Base-by-base conservation (phyloP, 2,888 invertebrate genomes). In the Pheosia gnoma region DNA sequence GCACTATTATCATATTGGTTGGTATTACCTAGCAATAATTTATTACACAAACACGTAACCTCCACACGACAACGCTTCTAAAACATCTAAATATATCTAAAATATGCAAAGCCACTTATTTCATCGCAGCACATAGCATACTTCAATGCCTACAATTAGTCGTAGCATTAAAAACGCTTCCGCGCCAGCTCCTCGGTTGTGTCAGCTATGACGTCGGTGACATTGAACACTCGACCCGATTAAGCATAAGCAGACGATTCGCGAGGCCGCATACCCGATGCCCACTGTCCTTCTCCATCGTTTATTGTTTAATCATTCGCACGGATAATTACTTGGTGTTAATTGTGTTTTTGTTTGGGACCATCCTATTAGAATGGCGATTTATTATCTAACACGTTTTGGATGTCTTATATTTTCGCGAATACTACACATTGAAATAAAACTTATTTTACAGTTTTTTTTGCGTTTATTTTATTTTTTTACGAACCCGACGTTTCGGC, bases 151-250 rank as follows among this genome's bases (percentile, higher is more conserved):
- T 11, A 10, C 39, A 9, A 63, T 39, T 1, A 57, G 59, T 54
- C 39, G 43, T 9, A 39, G 53, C 10, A 37, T 53, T 63, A 59
- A 60, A 59, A 63, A 58, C 57, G 58, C 59, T 64, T 47, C 65
- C 84, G 81, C 81, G 62, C 52, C 59, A 66, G 65, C 77, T 69
- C 57, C 36, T 77, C 13, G 41, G 71, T 79, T 79, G 65, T 59
- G 65, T 72, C 74, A 70, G 62, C 62, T 65, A 68, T 77, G 78
- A 75, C 77, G 76, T 76, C 70, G 74, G 65, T 86, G 91, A 91
- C 91, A 90, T 91, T 91, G 91, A 88, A 88, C 84, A 85, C 79
- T 81, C 86, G 89, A 86, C 90, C 88, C 84, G 88, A 87, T 88
- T 88, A 85, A 86, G 84, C 80, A 82, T 79, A 83, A 75, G 89